A percentile compares a stretch with the other conserved stretches of the same genome.
These are phyloP conservation scores for Huso huso DNA, from an alignment of 2,797 vertebrate species.

Conservation along the genomic window DNA sequence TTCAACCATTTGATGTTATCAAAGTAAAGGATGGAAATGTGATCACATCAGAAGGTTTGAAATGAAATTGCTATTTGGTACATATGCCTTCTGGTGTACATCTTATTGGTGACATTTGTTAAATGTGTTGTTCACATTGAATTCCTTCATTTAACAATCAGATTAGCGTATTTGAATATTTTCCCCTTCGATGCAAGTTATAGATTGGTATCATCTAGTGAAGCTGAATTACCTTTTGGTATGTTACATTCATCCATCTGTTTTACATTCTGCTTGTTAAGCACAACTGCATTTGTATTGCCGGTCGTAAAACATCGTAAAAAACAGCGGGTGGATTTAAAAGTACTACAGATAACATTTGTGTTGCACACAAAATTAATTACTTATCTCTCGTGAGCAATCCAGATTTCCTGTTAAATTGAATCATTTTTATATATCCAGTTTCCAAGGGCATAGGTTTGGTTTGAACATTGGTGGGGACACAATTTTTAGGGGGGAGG, in stretches of 20 bases:
- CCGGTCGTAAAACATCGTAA: neutral
- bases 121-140: neutral
- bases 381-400: no score
- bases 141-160: neutral
- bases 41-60: no score
- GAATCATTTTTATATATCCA: no score
- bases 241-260: constrained; percentile 3
- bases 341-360: neutral
- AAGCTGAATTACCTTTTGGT: neutral
- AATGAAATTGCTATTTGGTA: no score
- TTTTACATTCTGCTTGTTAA: neutral
- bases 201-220: neutral
- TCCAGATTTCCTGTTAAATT: no score
- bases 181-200: neutral
- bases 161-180: neutral
- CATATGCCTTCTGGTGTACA: no score
- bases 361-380: neutral
- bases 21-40: no score
- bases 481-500: no score
- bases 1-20: no score
- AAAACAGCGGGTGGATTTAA: neutral
- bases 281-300: neutral
- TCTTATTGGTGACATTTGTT: no score
- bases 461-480: no score
- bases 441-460: no score